Base-by-base conservation (phyloP, 2,888 invertebrate genomes). In the Cryptus viduatorius region DNA sequence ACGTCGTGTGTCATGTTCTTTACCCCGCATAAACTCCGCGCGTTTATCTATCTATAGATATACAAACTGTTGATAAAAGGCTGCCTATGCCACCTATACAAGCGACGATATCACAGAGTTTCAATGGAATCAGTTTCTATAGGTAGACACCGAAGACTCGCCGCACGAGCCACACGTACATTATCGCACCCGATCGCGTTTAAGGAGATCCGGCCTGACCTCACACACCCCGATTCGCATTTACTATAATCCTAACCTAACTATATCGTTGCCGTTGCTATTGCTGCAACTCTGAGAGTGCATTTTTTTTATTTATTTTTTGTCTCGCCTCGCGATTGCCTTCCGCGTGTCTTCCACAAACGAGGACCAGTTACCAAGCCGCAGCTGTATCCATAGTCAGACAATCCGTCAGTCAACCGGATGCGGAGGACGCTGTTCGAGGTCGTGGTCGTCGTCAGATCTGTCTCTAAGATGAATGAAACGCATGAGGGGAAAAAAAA, bases 141-240 rank as follows among this genome's bases (percentile, higher is more conserved):
- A 67, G 79, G 5, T 12, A 61, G 59, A 46, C 42, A 44, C 16
- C 46, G 68, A 69, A 68, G 56, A 79, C 71, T 82, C 42, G 64
- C 44, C 68, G 79, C 73, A 82, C 82, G 82, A 84, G 83, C 76
- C 79, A 56, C 80, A 44, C 81, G 71, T 75, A 72, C 71, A 79
- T 65, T 82, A 77, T 82, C 72, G 44, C 78, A 61, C 37, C 42
- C 68, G 68, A 82, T 78, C 78, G 69, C 61, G n/a, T 61, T 87
- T 87, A 86, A 84, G 84, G 84, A 82, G 79, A 84, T 68, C 72
- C 76, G 50, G 79, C 19, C 16, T 86, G 82, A 82, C 86, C 87
- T 87, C 87, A 83, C 85, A 86, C 87, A 87, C 85, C 87, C 86
- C 82, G 88, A 87, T 87, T 88, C 86, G 84, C 79, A 71, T 77